Conservation (phyloP, 1,140 invertebrate species). For the Drosophila seguyi region DNA sequence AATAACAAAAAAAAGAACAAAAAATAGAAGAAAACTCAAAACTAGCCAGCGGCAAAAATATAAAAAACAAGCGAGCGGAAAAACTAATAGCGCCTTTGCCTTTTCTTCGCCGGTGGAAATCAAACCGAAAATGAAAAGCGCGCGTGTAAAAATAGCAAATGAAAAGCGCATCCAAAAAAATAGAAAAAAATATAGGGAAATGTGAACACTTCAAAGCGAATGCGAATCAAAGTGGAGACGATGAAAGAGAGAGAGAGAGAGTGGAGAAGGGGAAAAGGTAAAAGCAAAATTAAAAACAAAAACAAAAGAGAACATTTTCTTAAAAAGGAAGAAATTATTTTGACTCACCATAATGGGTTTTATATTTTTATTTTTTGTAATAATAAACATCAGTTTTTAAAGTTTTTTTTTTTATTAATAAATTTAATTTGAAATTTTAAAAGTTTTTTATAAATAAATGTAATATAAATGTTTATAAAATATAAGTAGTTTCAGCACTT, state of each 20-base stretch:
- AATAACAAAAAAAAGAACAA: neutral
- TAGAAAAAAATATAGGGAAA: conserved; percentile 8
- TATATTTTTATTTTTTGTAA: too few species aligned
- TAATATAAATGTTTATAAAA: too few species aligned
- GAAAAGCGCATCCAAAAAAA: conserved; percentile 48
- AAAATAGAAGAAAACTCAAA: conserved; percentile 43
- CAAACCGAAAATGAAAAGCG: conserved; percentile 53
- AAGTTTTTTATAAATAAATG: too few species aligned
- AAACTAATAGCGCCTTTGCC: conserved; percentile 41
- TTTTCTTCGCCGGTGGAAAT: conserved; percentile 49
- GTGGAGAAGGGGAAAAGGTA: conserved; percentile 1
- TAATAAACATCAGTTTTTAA: too few species aligned
- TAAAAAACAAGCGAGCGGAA: conserved; percentile 36
- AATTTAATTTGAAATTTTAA: too few species aligned
- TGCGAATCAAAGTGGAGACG: conserved; percentile 41
- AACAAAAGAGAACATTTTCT: neutral
- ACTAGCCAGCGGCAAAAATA: conserved; percentile 22
- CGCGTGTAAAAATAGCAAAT: conserved; percentile 50
- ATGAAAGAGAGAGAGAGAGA: neutral
- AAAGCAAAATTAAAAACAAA: neutral
- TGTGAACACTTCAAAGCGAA: conserved; percentile 54
- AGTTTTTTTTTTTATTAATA: too few species aligned
- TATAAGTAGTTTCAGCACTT: too few species aligned
- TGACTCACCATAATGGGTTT: too few species aligned
- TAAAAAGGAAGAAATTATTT: neutral